These are phyloP conservation scores for Drosophila heteroneura DNA, from an alignment of 2,888 invertebrate species.

Conservation along the genomic window DNA sequence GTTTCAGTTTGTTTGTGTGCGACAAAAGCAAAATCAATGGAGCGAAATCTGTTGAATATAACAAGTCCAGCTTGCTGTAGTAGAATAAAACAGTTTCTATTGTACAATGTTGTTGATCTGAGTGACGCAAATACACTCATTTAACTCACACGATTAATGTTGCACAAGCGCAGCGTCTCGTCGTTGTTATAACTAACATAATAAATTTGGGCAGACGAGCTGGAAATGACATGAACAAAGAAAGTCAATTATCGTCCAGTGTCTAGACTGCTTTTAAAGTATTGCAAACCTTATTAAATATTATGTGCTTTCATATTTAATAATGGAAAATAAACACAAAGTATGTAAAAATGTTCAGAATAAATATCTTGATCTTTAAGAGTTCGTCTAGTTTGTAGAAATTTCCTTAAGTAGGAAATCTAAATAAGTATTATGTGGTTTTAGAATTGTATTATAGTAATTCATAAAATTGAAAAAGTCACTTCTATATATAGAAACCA, in stretches of 20 bases:
- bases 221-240: not conserved
- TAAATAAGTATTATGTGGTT: too few species aligned
- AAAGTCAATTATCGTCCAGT: constrained; percentile 23
- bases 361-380: not conserved
- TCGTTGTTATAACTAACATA: not conserved
- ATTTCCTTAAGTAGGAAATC: not conserved
- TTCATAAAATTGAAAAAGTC: not conserved
- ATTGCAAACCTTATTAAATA: not conserved
- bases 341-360: not conserved
- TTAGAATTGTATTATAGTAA: not conserved
- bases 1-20: constrained; percentile 15
- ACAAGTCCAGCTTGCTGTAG: not conserved
- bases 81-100: not conserved
- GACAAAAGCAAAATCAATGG: constrained; percentile 6
- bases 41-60: not conserved
- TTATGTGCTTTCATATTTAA: not conserved
- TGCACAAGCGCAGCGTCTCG: constrained; percentile 23
- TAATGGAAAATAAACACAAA: not conserved
- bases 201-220: constrained; percentile 9
- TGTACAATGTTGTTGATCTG: not conserved
- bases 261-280: not conserved
- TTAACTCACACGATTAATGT: constrained; percentile 35
- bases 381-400: not conserved
- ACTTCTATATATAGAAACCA: not conserved
- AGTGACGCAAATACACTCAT: constrained; percentile 20